phyloP scores from a whole-genome alignment of 1,140 invertebrate species.

The Penaeus vannamei region DNA sequence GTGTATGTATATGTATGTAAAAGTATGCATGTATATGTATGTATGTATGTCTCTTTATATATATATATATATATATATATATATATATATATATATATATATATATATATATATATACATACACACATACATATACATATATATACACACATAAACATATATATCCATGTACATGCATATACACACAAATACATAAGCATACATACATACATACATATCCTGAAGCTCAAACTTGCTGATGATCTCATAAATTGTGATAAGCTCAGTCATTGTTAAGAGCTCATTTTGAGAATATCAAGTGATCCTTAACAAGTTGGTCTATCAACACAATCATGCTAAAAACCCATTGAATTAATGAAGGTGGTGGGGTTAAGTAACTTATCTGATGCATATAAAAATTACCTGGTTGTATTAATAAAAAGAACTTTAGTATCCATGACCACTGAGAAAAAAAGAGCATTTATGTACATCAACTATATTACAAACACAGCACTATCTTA shows the following conservation, averaged over 20 bases:
- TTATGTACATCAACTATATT: slow-evolving; percentile 59
- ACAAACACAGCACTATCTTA: slow-evolving; percentile 55
- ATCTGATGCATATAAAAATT: slow-evolving; percentile 39
- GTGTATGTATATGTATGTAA: neutral
- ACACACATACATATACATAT: neutral
- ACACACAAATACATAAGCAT: neutral
- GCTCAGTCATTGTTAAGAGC: neutral
- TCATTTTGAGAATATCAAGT: neutral
- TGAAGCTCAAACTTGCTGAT: slow-evolving; percentile 53
- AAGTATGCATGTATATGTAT: slow-evolving; percentile 1
- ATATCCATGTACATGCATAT: neutral
- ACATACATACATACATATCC: neutral
- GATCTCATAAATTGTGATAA: slow-evolving; percentile 23
- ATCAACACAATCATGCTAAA: slow-evolving; percentile 37
- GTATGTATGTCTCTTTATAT: neutral
- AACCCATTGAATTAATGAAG: slow-evolving; percentile 30
- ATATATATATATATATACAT: neutral
- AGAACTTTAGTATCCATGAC: slow-evolving; percentile 57
- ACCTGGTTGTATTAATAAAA: slow-evolving; percentile 27
- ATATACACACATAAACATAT: neutral
- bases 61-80: neutral
- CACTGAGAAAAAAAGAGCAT: slow-evolving; percentile 38
- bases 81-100: neutral
- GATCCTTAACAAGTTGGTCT: slow-evolving; percentile 2
- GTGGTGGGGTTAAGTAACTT: slow-evolving; percentile 50